Base-by-base conservation (phyloP, 2,113 vertebrate genomes). In the Myxocyprinus asiaticus region DNA sequence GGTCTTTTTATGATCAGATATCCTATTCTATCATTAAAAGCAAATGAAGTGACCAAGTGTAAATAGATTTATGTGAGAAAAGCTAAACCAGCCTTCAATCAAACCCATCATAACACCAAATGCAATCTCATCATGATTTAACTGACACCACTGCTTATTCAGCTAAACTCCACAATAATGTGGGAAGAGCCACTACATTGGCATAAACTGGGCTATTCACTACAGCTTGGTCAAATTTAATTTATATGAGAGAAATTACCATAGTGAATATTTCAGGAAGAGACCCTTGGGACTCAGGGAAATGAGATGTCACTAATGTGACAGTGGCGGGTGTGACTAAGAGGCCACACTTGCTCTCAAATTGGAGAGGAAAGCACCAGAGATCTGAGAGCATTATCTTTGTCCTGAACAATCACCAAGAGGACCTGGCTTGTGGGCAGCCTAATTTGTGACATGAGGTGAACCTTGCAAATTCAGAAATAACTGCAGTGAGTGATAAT, bases 261-360 rank as follows among this genome's bases (percentile, higher is more conserved):
- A 64, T 66, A 15, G 71, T 80, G 69, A 71, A 80, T 80, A 80
- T 73, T 80, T 80, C 53, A 80, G 78, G 78, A 70, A 51, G 78
- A 65, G 68, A 58, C 44, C 51, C 61, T 61, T 58, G 78, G 61
- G 78, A 73, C 43, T 50, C n/a, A 66, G 78, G 62, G 42, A 66
- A 66, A 73, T 73, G 61, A 73, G 61, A 72, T 73, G 59, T 73
- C 63, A 71, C 61, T 58, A 69, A 69, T 62, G 77, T 72, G 77
- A 78, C 77, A 78, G 47, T 17, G 67, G 67, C 5, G 9, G 22
- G 56, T 78, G 55, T 72, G 77, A 73, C 48, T 73, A 51, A 22
- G 44, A 69, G 76, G 59, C 14, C 59, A 65, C 4, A 4, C 67
- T 45, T 43, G 56, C 9, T 62, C 44, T 70, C 68, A 55, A 79